Evolutionary conservation across 2,797 vertebrate genomes (phyloP).

Genomic region (Cyprinella venusta): DNA sequence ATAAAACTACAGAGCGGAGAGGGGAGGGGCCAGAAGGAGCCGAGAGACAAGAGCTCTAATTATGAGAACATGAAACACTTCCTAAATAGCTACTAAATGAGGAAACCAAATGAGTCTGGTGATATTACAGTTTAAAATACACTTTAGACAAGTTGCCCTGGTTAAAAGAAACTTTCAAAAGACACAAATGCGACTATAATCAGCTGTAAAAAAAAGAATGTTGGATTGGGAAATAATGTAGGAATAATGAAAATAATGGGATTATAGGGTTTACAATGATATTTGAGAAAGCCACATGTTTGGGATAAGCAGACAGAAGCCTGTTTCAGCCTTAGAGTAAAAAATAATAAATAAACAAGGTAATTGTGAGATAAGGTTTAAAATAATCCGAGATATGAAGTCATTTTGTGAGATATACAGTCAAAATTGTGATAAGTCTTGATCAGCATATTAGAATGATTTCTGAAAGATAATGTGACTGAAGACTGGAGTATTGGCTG

Average conservation of each 20-base stretch:
- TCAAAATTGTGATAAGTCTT: no score
- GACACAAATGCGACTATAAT: constrained; percentile 18
- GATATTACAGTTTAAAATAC: constrained; percentile 40
- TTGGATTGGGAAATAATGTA: constrained; percentile 4
- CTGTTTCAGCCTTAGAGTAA: not conserved
- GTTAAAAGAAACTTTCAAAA: constrained; percentile 37
- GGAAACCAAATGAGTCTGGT: constrained; percentile 40
- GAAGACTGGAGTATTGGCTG: not conserved
- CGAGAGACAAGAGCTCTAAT: constrained; percentile 39
- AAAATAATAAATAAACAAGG: not conserved
- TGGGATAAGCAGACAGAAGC: not conserved
- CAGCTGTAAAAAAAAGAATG: not conserved
- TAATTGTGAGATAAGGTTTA: not conserved
- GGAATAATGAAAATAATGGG: not conserved
- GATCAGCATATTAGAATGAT: not conserved
- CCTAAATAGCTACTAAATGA: constrained; percentile 44
- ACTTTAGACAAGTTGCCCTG: constrained; percentile 34
- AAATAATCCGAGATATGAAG: not conserved
- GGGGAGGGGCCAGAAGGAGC: constrained; percentile 34
- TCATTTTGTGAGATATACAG: not conserved
- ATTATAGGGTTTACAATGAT: not conserved
- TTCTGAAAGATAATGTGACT: not conserved
- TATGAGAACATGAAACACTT: constrained; percentile 38
- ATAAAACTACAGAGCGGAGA: constrained; percentile 28
- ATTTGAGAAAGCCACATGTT: not conserved